Evolutionary conservation across 2,113 vertebrate species (phyloP), one percentile per base, ranked within the genome.

Genomic region (Indicator maculatus): DNA sequence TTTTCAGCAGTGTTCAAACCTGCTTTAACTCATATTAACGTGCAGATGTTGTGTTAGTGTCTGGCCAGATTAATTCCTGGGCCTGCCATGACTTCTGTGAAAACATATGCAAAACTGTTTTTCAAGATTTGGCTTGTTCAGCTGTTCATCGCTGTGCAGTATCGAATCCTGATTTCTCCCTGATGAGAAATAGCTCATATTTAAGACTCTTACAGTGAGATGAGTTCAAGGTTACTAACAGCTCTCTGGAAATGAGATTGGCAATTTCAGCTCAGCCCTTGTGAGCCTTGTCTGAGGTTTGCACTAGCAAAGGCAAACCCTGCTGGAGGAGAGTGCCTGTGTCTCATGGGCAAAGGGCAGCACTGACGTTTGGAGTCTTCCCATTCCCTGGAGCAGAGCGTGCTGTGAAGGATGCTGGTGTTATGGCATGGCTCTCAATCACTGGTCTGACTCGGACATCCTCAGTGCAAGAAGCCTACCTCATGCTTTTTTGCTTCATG

Each of bases 41-140:
- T 33, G 36, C 0, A 73, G 83, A 38, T 80, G 24, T 10, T 38
- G 26, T 28, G 61, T 56, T 78, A 83, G 19, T 83, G 36, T 74
- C 69, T 64, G 83, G 65, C 26, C 88, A 88, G 64, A 77, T 86
- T 83, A 64, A 70, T 88, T 88, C 67, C 88, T 72, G 76, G 88
- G 53, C 44, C 16, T 47, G 53, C 69, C 52, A 2, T 53, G 41
- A 64, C 18, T 80, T 86, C 76, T 78, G 23, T 74, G 88, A 39
- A 88, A 90, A 72, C 8, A 24, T 14, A 64, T 7, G 23, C 53
- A 47, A 36, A 71, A 65, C 16, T 10, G 8, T 69, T 78, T 78
- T 78, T 33, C 69, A 78, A 56, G 47, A 58, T 63, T 56, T 69
- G 47, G 20, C 47, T 64, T 86, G 69, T 78, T 89, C n/a, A 70